Conservation (phyloP, 2,113 vertebrate species). For the Paedocypris sp. region DNA sequence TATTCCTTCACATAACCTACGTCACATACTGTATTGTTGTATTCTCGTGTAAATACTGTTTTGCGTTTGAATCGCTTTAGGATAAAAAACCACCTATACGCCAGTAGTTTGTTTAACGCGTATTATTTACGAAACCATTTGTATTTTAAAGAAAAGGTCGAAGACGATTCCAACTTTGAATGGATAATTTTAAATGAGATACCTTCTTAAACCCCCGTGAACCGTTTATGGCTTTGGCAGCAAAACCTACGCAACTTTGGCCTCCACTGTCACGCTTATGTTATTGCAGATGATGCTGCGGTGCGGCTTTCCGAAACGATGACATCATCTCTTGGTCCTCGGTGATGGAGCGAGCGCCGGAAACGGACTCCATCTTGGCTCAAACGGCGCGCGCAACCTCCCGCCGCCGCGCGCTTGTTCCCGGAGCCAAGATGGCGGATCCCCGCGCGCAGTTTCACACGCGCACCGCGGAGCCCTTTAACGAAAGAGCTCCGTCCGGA, state of each 20-base stretch:
- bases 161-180: too few relatives aligned
- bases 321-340: slow-evolving; percentile 54
- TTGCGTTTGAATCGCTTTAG: too few relatives aligned
- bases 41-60: too few relatives aligned
- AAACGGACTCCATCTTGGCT: not conserved
- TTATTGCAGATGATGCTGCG: slow-evolving; percentile 41
- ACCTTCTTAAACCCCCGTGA: too few relatives aligned
- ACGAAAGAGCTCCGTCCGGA: slow-evolving; percentile 48
- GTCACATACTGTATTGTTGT: not conserved
- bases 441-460: not conserved
- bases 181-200: too few relatives aligned
- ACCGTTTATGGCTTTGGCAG: too few relatives aligned
- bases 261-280: too few relatives aligned
- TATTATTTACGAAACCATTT: too few relatives aligned
- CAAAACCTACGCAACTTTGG: too few relatives aligned
- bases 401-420: not conserved
- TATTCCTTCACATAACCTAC: not conserved
- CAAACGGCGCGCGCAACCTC: not conserved
- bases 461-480: slow-evolving; percentile 47
- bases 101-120: too few relatives aligned
- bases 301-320: slow-evolving; percentile 47
- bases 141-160: too few relatives aligned
- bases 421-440: slow-evolving; percentile 8
- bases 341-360: slow-evolving; percentile 13
- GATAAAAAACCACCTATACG: too few relatives aligned